Conservation (phyloP, 2,888 invertebrate genomes). For the Nymphalis urticae region DNA sequence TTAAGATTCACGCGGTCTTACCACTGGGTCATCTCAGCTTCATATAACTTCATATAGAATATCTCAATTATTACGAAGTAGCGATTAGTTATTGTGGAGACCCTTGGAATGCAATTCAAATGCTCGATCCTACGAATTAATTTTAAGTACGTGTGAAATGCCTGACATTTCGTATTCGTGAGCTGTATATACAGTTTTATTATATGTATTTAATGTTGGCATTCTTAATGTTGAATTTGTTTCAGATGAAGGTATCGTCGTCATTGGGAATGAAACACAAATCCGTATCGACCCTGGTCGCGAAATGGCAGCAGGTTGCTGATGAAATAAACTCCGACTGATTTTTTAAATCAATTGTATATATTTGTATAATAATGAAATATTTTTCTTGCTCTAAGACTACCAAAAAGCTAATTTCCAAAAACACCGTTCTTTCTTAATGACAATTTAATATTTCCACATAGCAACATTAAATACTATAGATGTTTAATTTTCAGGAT, state of each 20-base stretch:
- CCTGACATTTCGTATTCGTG: too few species aligned
- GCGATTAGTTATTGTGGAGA: too few species aligned
- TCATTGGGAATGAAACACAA: conserved; percentile 82
- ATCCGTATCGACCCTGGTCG: conserved; percentile 83
- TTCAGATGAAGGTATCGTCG: conserved; percentile 71
- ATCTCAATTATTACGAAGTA: too few species aligned
- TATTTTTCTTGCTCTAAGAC: not conserved
- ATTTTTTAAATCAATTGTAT: conserved; percentile 1
- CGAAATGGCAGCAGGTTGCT: conserved; percentile 86
- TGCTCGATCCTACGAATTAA: too few species aligned
- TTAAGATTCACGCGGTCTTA: too few species aligned
- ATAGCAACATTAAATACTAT: conserved; percentile 1
- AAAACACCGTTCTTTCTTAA: not conserved
- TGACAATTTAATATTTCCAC: not conserved
- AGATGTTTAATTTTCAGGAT: conserved; percentile 1
- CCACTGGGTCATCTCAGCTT: too few species aligned
- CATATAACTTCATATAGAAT: too few species aligned
- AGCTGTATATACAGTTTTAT: too few species aligned
- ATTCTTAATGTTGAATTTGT: conserved; percentile 28
- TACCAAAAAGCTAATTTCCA: not conserved
- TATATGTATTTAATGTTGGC: not conserved
- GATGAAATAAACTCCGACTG: conserved; percentile 72
- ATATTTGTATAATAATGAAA: conserved; percentile 1
- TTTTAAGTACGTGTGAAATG: too few species aligned
- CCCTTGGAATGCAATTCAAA: too few species aligned